Percentiles rank a stretch among this genome's conserved stretches.
Conservation (phyloP, 1,140 invertebrate species). For the Ditylenchus dipsaci region DNA sequence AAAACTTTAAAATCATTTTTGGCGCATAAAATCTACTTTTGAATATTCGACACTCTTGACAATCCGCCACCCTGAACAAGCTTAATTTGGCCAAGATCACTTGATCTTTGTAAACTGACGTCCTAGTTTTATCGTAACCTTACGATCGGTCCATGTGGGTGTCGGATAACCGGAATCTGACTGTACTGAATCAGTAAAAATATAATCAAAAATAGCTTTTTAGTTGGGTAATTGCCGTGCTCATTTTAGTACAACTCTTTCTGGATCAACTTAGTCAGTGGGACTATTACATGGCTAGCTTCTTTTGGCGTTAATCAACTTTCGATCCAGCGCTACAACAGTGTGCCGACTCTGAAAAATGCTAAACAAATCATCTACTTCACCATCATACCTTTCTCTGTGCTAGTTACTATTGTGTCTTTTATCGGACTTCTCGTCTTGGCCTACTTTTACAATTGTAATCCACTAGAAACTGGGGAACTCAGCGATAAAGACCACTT, state of each 20-base stretch:
- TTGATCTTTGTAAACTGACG: no score
- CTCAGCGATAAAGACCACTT: constrained; percentile 28
- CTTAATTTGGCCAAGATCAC: no score
- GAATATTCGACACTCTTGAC: no score
- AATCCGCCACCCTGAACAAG: no score
- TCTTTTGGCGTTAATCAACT: constrained; percentile 32
- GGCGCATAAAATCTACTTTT: no score
- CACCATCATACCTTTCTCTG: constrained; percentile 19
- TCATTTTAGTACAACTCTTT: constrained; percentile 30
- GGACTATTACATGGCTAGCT: constrained; percentile 26
- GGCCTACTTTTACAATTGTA: constrained; percentile 35
- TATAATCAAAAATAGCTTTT: no score
- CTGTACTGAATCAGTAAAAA: no score
- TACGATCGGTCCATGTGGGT: no score
- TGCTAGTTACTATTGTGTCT: constrained; percentile 15
- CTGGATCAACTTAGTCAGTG: constrained; percentile 22
- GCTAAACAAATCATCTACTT: constrained; percentile 18
- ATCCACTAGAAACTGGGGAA: constrained; percentile 30
- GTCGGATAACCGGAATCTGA: no score
- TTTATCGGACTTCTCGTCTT: constrained; percentile 27
- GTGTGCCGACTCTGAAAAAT: constrained; percentile 11
- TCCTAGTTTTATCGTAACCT: no score
- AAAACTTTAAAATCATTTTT: no score
- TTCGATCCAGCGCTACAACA: constrained; percentile 20
- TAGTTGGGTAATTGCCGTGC: no score